Base-by-base conservation (phyloP, 2,113 vertebrate genomes). In the Tautogolabrus adspersus region DNA sequence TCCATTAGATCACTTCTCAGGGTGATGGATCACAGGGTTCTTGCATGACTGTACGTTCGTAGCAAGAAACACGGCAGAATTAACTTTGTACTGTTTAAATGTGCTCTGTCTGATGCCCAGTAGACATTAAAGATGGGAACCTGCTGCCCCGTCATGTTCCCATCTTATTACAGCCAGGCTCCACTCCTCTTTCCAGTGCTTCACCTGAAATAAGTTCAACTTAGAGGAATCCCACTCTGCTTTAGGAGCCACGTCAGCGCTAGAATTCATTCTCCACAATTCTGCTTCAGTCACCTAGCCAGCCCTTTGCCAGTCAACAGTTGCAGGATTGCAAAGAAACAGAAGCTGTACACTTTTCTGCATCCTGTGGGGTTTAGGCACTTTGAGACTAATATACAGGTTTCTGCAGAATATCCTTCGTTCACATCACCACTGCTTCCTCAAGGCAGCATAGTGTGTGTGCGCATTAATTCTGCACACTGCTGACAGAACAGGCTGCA, bases 401-500 rank as follows among this genome's bases (percentile, higher is more conserved):
- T 83, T 75, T 70, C 47, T 54, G 54, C 40, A 18, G 60, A 81
- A 60, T 82, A 79, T 70, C 70, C 74, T 9, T 64, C 61, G 42
- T 82, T 74, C 66, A 83, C 74, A 87, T 47, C 52, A 47, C 47
- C 44, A 16, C 30, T 10, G 7, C 49, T 9, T 52, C 49, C 7
- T 40, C 54, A 51, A 47, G 49, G n/a, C 47, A 49, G 47, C 47
- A 49, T 18, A 9, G 60, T 19, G 52, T 65, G 70, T 59, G 30
- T 3, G 37, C 54, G 21, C 4, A 68, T 68, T 56, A 30, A 44
- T 67, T 58, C 72, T 60, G 52, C 49, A 47, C 52, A 67, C 44
- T 59, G 60, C 72, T 63, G 61, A 72, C 73, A 77, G 78, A 76
- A 87, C 79, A 78, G 58, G 13, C 22, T 80, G 72, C 55, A 64